Evolutionary conservation across 2,888 invertebrate species (phyloP), one percentile per base, ranked within the genome.

Genomic region (Digitonthophagus gazella): DNA sequence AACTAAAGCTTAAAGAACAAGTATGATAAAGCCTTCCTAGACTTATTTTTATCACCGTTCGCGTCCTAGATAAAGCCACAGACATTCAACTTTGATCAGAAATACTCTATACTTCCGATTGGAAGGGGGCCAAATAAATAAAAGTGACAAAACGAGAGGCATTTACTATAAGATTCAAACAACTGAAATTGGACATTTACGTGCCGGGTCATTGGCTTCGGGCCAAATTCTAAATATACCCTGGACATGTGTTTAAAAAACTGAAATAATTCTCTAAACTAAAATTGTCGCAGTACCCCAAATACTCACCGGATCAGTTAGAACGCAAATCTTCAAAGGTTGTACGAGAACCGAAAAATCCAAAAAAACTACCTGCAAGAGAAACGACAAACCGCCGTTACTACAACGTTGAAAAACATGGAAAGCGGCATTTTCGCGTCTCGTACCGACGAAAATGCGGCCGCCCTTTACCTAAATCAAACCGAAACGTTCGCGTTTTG

Each of bases 141-240:
- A 44, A 44, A 44, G 28, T 44, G 28, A 44, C 28, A 44, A 44
- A 6, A 44, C 11, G 28, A 6, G 6, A 44, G 11, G 28, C 28
- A 44, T 44, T 44, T 44, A 44, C 28, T 44, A 44, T 44, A 44
- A 44, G 28, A 44, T 44, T 44, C 28, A 67, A 67, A 71, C 68
- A 72, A 63, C 67, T 67, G 67, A 68, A 65, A 63, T 71, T 69
- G 66, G 65, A 67, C 69, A 71, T 68, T 71, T 66, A 68, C 61
- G 61, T 64, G 64, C 66, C 66, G 19, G 67, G 58, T 67, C 69
- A 22, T 73, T 78, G 77, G 77, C 77, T 70, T 68, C 20, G 18
- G 28, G 73, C 80, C 80, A 80, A 78, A 74, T 76, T 76, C 75
- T 80, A 80, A 78, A 77, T 78, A 75, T 79, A 80, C 78, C 74